Evolutionary conservation across 2,797 vertebrate genomes (phyloP), one percentile per base, ranked within the genome.

Genomic region (Micromesistius poutassou): DNA sequence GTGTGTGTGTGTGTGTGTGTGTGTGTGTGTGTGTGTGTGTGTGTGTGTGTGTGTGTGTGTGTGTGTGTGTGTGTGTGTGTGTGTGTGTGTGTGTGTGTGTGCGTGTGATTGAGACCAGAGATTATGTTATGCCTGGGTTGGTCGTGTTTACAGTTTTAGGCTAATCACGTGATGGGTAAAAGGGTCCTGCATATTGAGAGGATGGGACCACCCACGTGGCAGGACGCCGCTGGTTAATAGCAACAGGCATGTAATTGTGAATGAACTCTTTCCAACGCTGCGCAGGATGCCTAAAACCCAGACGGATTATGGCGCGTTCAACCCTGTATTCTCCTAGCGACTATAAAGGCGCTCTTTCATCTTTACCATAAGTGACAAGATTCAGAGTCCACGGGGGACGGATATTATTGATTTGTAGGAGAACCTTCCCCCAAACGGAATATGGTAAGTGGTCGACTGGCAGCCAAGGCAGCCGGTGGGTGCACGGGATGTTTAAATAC

Each of bases 201-300:
- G 92, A 89, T 85, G 89, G 91, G 95, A 96, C 95, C 96, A 96
- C 96, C 96, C 96, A 96, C 91, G 87, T 91, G 89, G 94, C 92
- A 91, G 91, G 93, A 94, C 94, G 94, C 92, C 93, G 90, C 92
- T 93, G 92, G 93, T 94, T 94, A 94, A 95, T 94, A 95, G 92
- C 90, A 95, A 94, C 95, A 95, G 93, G 92, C 94, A 89, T 91
- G 94, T 93, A 95, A 95, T 94, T 94, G 94, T 93, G 82, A 76
- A 83, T 13, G 92, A 94, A 91, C 87, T 87, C 90, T 93, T 76
- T 92, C 90, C 91, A 89, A 93, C 92, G 88, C 93, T 93, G 92
- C 83, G 89, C 93, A 91, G 91, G 92, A 93, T 93, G 94, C 90
- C 90, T 89, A 92, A 91, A 85, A 91, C 92, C 87, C 87, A 85